Percentiles rank a stretch among this genome's conserved stretches.
These are phyloP conservation scores for Pluvianellus socialis DNA, from an alignment of 2,113 vertebrate species.

Conservation along the genomic window DNA sequence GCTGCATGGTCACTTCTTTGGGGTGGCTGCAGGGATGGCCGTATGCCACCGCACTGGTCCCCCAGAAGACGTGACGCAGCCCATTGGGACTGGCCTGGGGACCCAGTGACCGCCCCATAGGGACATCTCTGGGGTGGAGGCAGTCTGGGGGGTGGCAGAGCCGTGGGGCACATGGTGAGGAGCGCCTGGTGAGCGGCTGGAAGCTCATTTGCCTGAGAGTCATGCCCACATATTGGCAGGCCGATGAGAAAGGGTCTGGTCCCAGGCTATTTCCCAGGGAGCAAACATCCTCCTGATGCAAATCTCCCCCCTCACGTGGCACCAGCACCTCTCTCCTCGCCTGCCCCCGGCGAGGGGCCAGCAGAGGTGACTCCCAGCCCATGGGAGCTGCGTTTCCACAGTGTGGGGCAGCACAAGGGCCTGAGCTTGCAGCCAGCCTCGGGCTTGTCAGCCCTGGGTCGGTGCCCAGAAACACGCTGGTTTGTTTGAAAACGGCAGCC, in stretches of 20 bases:
- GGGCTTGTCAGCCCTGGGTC: neutral
- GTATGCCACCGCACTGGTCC: accelerated
- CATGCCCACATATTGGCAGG: neutral
- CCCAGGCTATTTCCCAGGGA: neutral
- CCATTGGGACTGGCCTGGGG: neutral
- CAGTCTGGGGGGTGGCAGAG: accelerated
- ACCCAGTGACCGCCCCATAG: accelerated
- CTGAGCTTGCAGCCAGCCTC: neutral
- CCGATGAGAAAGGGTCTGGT: neutral
- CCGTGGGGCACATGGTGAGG: accelerated
- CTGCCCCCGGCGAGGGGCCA: accelerated
- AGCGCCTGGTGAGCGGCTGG: accelerated
- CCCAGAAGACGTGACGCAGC: neutral
- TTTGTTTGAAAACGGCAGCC: neutral
- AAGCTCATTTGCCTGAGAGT: neutral
- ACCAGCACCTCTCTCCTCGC: neutral
- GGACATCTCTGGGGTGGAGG: neutral
- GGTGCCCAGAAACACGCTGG: neutral
- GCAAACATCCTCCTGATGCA: neutral
- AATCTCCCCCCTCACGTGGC: neutral
- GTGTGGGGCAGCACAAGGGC: neutral
- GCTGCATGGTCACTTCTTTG: neutral
- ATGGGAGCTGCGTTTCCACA: accelerated
- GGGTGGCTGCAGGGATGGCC: accelerated
- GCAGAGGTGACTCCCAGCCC: neutral